These are phyloP conservation scores for Enteromius anoplus DNA, from an alignment of 2,797 vertebrate species.

Conservation along the genomic window DNA sequence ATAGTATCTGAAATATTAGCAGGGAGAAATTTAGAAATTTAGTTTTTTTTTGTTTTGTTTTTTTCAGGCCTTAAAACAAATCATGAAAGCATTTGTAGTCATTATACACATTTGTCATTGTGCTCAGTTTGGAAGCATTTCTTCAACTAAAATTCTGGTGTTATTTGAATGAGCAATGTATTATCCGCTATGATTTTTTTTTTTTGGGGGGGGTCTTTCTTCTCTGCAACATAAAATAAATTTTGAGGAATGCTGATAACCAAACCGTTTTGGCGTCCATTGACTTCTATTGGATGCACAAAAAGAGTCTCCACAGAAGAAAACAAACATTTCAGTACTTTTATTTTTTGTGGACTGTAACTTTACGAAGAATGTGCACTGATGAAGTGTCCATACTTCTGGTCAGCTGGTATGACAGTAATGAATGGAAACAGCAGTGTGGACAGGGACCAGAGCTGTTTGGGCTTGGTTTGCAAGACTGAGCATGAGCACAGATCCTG, in stretches of 20 bases:
- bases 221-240: too few species aligned
- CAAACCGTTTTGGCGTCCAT: neutral
- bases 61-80: neutral
- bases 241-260: too few species aligned
- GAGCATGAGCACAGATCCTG: constrained; percentile 14
- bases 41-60: too few species aligned
- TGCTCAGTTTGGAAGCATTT: neutral
- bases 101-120: neutral
- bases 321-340: neutral
- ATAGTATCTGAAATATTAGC: neutral
- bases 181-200: neutral
- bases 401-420: neutral
- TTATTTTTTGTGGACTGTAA: neutral
- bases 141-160: neutral
- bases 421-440: neutral
- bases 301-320: neutral
- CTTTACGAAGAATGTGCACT: neutral
- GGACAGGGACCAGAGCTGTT: neutral
- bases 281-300: neutral
- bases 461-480: constrained; percentile 34
- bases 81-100: neutral
- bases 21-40: neutral
- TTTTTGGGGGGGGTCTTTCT: neutral
- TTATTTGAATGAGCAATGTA: neutral
- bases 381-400: neutral